These are phyloP conservation scores for Hypothenemus hampei DNA, from an alignment of 1,140 invertebrate genomes.

Conservation along the genomic window DNA sequence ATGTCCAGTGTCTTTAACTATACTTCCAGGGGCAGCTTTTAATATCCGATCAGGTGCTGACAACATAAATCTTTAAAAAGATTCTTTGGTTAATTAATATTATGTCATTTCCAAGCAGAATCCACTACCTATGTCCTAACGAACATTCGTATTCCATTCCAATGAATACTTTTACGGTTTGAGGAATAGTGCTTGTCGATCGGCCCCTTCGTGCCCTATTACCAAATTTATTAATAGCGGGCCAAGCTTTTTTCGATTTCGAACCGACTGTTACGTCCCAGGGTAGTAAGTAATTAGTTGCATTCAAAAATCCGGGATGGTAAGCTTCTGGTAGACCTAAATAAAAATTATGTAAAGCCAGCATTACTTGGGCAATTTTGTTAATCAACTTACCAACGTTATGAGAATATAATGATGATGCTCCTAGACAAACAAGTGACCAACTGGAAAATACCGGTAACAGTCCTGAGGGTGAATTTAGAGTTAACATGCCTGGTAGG, in stretches of 20 bases:
- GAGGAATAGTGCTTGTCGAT: conserved; percentile 46
- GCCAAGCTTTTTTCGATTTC: conserved; percentile 39
- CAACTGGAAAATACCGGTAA: conserved; percentile 90
- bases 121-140: conserved; percentile 63
- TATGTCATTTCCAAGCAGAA: neutral
- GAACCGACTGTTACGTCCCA: conserved; percentile 83
- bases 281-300: conserved; percentile 87
- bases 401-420: conserved; percentile 87
- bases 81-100: neutral
- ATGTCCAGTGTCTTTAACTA: conserved; percentile 79
- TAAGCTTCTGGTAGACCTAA: conserved; percentile 67
- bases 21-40: conserved; percentile 66
- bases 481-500: conserved; percentile 84
- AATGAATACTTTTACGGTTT: conserved; percentile 91
- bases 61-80: conserved; percentile 71
- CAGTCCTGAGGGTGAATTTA: conserved; percentile 67
- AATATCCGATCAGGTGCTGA: conserved; percentile 82
- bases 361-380: neutral
- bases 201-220: conserved; percentile 33
- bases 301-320: conserved; percentile 81
- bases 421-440: conserved; percentile 85
- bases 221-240: conserved; percentile 32
- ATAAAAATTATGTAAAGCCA: neutral
- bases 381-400: conserved; percentile 52
- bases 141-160: conserved; percentile 97